A percentile compares a stretch with the other conserved stretches of the same genome.
Evolutionary conservation across 2,113 vertebrate genomes (phyloP).

Genomic region (Bucco capensis): DNA sequence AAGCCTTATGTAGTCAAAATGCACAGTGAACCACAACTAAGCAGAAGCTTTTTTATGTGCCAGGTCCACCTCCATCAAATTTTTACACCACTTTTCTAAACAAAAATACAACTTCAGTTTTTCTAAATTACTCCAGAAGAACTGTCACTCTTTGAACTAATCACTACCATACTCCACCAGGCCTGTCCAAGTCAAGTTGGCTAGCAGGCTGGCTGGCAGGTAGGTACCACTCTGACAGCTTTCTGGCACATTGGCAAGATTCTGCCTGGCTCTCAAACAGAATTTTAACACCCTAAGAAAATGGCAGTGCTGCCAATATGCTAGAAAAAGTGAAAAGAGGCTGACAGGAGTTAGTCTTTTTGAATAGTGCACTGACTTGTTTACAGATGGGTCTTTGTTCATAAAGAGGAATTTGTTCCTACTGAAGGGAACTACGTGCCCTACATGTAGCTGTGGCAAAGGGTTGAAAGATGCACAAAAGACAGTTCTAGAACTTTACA

Average conservation of each 20-base stretch:
- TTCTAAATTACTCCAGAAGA: constrained; percentile 20
- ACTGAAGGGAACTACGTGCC: neutral
- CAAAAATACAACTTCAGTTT: neutral
- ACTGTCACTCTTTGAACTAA: constrained; percentile 53
- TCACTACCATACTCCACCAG: constrained; percentile 48
- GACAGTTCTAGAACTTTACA: neutral
- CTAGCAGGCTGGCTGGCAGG: constrained; percentile 27
- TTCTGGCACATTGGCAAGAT: constrained; percentile 55
- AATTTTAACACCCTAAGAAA: constrained; percentile 59
- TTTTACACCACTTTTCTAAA: neutral
- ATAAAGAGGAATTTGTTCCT: neutral
- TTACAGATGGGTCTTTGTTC: constrained; percentile 58
- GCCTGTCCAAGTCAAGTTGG: constrained; percentile 45
- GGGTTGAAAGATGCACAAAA: neutral
- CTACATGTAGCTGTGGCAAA: neutral
- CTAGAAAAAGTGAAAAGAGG: neutral
- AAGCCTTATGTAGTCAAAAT: neutral
- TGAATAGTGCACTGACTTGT: neutral
- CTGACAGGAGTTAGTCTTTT: constrained; percentile 16
- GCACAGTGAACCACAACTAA: neutral
- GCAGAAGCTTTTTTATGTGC: neutral
- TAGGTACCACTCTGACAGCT: constrained; percentile 27
- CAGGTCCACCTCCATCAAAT: neutral
- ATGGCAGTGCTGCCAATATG: constrained; percentile 22
- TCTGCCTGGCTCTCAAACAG: constrained; percentile 45